These are phyloP conservation scores for Eptatretus atami DNA, from an alignment of 2,797 vertebrate species.

Conservation along the genomic window DNA sequence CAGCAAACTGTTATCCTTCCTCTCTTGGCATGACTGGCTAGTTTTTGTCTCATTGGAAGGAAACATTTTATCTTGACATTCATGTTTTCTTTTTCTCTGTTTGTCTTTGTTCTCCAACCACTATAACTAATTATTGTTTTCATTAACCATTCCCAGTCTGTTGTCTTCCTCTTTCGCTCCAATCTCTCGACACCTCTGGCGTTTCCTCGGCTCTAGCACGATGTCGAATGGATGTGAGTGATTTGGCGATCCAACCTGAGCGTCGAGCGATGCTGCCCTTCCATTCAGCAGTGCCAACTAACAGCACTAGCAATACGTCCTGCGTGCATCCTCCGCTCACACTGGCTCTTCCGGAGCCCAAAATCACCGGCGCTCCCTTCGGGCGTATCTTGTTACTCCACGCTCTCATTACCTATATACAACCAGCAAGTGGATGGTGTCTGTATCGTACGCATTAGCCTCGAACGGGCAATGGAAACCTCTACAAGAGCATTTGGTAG, in stretches of 20 bases:
- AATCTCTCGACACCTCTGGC: slow-evolving; percentile 28
- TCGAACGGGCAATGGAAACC: slow-evolving; percentile 41
- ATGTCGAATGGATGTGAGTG: slow-evolving; percentile 13
- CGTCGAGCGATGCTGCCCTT: slow-evolving; percentile 7
- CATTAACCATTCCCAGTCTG: slow-evolving; percentile 17
- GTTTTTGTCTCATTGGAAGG: too few species aligned
- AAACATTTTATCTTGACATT: too few species aligned
- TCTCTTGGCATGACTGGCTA: too few species aligned
- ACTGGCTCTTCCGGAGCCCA: background rate
- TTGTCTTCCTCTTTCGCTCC: slow-evolving; percentile 30
- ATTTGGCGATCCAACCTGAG: slow-evolving; percentile 9
- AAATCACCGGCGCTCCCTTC: background rate
- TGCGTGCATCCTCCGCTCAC: background rate
- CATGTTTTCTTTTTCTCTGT: too few species aligned
- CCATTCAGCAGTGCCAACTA: background rate
- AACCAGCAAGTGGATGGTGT: slow-evolving; percentile 45
- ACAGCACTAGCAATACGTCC: too few species aligned
- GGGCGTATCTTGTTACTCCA: background rate
- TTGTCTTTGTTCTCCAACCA: too few species aligned
- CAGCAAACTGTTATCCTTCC: too few species aligned
- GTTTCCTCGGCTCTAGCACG: slow-evolving; percentile 12
- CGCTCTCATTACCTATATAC: slow-evolving; percentile 17
- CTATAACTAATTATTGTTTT: too few species aligned
- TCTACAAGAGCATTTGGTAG: slow-evolving; percentile 82
- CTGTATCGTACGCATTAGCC: slow-evolving; percentile 49